phyloP scores from a whole-genome alignment of 2,888 invertebrate species.

The Fragum fragum region DNA sequence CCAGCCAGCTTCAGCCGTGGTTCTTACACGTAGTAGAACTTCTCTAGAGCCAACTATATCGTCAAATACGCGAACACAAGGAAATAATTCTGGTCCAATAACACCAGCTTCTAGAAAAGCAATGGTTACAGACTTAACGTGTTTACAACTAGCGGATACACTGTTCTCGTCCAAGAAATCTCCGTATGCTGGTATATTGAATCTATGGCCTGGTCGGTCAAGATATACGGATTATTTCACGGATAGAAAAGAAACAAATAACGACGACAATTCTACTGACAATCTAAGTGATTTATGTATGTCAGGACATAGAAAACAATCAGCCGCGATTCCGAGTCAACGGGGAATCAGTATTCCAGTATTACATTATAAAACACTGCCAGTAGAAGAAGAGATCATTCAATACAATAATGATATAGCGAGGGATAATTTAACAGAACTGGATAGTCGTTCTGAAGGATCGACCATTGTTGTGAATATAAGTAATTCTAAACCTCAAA shows the following conservation, averaged over 20 bases:
- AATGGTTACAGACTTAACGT: constrained; percentile 48
- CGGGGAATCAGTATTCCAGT: constrained; percentile 10
- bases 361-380: constrained; percentile 29
- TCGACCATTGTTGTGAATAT: neutral
- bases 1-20: constrained; percentile 14
- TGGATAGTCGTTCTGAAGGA: neutral
- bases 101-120: constrained; percentile 27
- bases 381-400: constrained; percentile 23
- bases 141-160: constrained; percentile 56
- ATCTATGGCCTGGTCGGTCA: constrained; percentile 15
- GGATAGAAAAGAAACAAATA: neutral
- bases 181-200: constrained; percentile 46
- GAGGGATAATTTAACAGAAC: neutral
- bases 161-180: constrained; percentile 48
- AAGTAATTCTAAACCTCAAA: constrained; percentile 43
- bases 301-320: neutral
- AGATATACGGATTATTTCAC: constrained; percentile 42
- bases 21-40: constrained; percentile 41
- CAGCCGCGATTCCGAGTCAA: neutral
- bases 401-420: neutral
- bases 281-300: neutral
- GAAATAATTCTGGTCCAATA: neutral
- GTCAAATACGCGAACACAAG: neutral
- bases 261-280: neutral
- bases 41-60: constrained; percentile 34